Evolutionary conservation across 1,140 invertebrate species (phyloP), one percentile per base, ranked within the genome.

Genomic region (Bathynomus jamesi): DNA sequence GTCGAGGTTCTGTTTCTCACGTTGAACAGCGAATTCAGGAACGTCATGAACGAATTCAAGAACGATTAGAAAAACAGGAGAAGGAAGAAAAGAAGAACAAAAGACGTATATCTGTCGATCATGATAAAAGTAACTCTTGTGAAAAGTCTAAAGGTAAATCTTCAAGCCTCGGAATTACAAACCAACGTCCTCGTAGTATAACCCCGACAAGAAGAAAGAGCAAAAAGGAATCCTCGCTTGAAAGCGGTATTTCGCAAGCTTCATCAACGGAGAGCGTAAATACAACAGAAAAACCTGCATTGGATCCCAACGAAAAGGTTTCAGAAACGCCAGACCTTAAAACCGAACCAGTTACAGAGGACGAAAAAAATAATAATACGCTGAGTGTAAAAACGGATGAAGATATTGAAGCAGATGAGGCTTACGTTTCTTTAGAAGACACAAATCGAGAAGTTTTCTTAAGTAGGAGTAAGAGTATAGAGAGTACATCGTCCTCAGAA

Each of bases 1-100:
- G 76, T 13, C 69, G 76, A 27, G 76, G 76, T 25, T 74, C 72
- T 2, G 76, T 77, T 13, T 77, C 72, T 28, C 76, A 77, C 60
- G 69, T 74, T 28, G 76, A 77, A 69, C 76, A 71, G 21, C 73
- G 76, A 62, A 70, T 77, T 21, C 76, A 77, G 40, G 76, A 76
- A 69, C 61, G 75, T 28, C 75, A 76, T 62, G 75, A 77, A 61
- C 65, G 76, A 61, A 71, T 71, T 8, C 65, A 72, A 21, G 72
- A 77, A 46, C 68, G 61, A 67, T 61, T 67, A n/a, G 75, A 76
- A 46, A 71, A 63, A 46, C n/a, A n/a, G n/a, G 61, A 68, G 60
- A 70, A 70, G 60, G 61, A 65, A 30, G 53, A 67, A 27, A 69
- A 74, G 24, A 74, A 74, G 31, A 64, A 46, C 2, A 69, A 75